phyloP scores from a whole-genome alignment of 2,888 invertebrate genomes.

The Lacanobia oleracea region DNA sequence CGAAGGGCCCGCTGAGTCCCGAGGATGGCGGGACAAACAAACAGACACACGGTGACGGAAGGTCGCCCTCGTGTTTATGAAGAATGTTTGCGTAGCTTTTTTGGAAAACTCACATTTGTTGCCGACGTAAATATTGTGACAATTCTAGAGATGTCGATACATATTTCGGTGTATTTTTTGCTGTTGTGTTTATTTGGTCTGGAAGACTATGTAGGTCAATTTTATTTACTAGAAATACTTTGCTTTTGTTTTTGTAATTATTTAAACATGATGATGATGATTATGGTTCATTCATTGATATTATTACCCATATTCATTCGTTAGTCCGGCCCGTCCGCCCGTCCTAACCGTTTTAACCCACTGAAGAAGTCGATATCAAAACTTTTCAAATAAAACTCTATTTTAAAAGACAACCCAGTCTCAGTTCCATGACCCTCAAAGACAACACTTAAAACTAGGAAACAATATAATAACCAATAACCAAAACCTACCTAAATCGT shows the following conservation, averaged over 20 bases:
- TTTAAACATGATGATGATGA: not conserved
- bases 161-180: not conserved
- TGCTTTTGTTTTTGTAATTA: not conserved
- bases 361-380: not conserved
- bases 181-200: constrained; percentile 36
- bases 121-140: constrained; percentile 58
- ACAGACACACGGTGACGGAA: constrained; percentile 77
- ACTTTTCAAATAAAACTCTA: not conserved
- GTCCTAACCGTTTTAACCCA: not conserved
- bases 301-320: too few species aligned
- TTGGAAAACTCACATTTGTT: constrained; percentile 71
- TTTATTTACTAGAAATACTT: not conserved
- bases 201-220: constrained; percentile 21
- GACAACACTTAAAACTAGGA: constrained; percentile 20
- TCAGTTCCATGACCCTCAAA: not conserved
- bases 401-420: not conserved
- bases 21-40: constrained; percentile 58
- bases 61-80: constrained; percentile 67
- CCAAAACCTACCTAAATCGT: not conserved
- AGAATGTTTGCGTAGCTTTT: constrained; percentile 64
- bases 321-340: too few species aligned
- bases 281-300: not conserved
- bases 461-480: not conserved
- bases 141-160: constrained; percentile 39
- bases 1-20: constrained; percentile 41